phyloP scores from a whole-genome alignment of 2,797 vertebrate species.

The Smutsia gigantea region DNA sequence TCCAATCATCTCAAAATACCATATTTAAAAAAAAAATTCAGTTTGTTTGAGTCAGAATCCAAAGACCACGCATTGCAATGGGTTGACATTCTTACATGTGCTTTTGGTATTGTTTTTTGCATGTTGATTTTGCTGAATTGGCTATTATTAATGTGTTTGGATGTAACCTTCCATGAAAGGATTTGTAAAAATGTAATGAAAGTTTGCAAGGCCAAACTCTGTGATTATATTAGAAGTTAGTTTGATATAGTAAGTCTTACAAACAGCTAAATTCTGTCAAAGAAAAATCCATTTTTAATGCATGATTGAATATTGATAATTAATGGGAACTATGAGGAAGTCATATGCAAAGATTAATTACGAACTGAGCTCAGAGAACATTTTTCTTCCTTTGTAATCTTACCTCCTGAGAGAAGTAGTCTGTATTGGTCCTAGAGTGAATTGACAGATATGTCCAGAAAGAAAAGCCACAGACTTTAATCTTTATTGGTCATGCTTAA shows the following conservation, averaged over 20 bases:
- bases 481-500: slow-evolving; percentile 81
- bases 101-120: slow-evolving; percentile 21
- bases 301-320: slow-evolving; percentile 83
- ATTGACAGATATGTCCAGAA: slow-evolving; percentile 77
- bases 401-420: slow-evolving; percentile 79
- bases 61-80: background rate
- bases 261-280: slow-evolving; percentile 79
- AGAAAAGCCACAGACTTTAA: slow-evolving; percentile 72
- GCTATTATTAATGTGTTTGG: slow-evolving; percentile 61
- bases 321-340: slow-evolving; percentile 78
- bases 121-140: slow-evolving; percentile 44
- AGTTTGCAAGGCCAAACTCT: slow-evolving; percentile 64
- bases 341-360: slow-evolving; percentile 81
- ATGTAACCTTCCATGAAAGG: slow-evolving; percentile 55
- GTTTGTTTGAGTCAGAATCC: slow-evolving; percentile 21
- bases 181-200: slow-evolving; percentile 65
- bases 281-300: slow-evolving; percentile 80
- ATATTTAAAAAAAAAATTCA: background rate
- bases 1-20: slow-evolving; percentile 10
- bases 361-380: slow-evolving; percentile 75
- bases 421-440: slow-evolving; percentile 71
- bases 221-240: slow-evolving; percentile 75
- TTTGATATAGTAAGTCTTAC: slow-evolving; percentile 72
- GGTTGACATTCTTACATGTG: background rate
- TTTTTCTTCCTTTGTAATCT: slow-evolving; percentile 78